Base-by-base conservation (phyloP, 2,888 invertebrate genomes). In the Fragum sueziense region DNA sequence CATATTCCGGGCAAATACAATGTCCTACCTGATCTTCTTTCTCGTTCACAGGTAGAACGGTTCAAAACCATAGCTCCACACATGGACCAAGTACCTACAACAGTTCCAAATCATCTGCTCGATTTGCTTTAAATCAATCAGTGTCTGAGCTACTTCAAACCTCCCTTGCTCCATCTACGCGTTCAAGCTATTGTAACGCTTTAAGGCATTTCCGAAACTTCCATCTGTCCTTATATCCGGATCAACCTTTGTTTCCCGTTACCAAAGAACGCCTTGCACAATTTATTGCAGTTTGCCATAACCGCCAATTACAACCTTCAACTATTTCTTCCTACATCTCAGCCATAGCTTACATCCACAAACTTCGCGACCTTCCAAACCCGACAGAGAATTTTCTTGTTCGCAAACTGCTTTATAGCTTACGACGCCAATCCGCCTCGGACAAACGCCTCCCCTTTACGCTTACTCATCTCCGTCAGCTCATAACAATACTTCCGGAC, bases 21-120 rank as follows among this genome's bases (percentile, higher is more conserved):
- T 62, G 25, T 57, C 11, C 33, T 62, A 37, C 73, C 62, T 9
- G 31, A 79, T 25, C 69, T 76, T 27, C 69, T 82, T 67, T 79
- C 80, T 29, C 78, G 79, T 75, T 81, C 73, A 33, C 76, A 84
- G 81, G 59, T 84, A 11, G 22, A 51, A 0, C 61, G 73, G 59
- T 79, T 85, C 69, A 41, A 51, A 31, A 4, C 11, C 3, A 29
- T 71, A 25, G 82, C 80, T 17, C 78, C 80, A 76, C 25, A 47
- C 61, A 61, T 74, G 70, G 76, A 79, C 71, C 20, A 14, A 25
- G 22, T 34, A 20, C 75, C 81, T 3, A 71, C 72, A 9, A 25
- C 34, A 2, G 57, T 81, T 3, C 78, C 77, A 37, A n/a, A 31
- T 22, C 29, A 52, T n/a, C 34, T 78, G 27, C 41, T 71, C n/a